Percentiles rank a stretch among this genome's conserved stretches.
These are phyloP conservation scores for Gasteruption jaculator DNA, from an alignment of 2,888 invertebrate species.

Conservation along the genomic window DNA sequence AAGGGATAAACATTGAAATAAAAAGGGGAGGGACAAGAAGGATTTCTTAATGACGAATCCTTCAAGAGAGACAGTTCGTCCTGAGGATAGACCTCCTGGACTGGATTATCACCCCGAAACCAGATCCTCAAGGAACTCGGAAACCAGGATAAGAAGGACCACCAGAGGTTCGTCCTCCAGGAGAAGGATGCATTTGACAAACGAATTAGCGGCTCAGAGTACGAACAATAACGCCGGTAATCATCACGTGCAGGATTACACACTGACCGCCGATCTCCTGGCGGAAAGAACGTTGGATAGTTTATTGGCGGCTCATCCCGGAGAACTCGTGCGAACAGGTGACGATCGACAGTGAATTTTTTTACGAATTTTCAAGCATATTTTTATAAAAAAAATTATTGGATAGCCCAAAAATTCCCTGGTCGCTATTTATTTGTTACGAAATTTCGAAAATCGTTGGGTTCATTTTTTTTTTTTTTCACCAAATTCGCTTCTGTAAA, in stretches of 20 bases:
- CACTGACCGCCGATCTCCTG: conserved; percentile 75
- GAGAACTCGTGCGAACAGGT: conserved; percentile 90
- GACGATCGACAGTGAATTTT: too few relatives aligned
- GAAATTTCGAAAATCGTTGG: background rate
- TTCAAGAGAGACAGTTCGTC: conserved; percentile 45
- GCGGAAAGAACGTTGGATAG: conserved; percentile 82
- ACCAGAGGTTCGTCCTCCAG: conserved; percentile 40
- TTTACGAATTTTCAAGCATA: too few relatives aligned
- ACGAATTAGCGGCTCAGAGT: conserved; percentile 66
- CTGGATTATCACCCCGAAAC: conserved; percentile 43
- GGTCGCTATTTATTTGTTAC: too few relatives aligned
- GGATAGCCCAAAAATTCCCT: background rate
- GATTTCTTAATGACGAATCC: conserved; percentile 52
- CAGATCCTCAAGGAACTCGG: conserved; percentile 32
- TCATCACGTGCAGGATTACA: conserved; percentile 55
- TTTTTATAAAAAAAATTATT: conserved; percentile 4
- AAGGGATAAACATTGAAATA: too few relatives aligned
- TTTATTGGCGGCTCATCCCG: conserved; percentile 84
- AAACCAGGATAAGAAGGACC: conserved; percentile 35
- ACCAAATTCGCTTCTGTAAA: too few relatives aligned
- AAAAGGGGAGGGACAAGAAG: too few relatives aligned
- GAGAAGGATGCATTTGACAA: conserved; percentile 70
- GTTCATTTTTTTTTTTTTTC: too few relatives aligned
- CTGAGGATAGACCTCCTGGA: conserved; percentile 46
- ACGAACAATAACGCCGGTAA: conserved; percentile 25